These are phyloP conservation scores for Scomber japonicus DNA, from an alignment of 2,113 vertebrate species.

Conservation along the genomic window DNA sequence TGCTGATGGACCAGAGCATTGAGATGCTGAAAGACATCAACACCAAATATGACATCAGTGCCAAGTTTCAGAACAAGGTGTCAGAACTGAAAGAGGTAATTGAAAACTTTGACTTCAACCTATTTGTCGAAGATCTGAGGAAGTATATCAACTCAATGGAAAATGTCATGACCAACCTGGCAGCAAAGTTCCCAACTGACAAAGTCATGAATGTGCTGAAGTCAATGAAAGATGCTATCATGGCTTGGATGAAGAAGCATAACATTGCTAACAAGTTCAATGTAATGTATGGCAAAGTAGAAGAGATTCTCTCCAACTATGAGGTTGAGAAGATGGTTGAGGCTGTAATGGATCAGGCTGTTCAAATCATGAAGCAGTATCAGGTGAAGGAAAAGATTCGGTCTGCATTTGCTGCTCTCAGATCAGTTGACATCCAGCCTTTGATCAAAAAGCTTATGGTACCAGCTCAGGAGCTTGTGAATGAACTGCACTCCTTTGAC, in stretches of 20 bases:
- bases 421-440: conserved; percentile 83
- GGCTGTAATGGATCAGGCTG: conserved; percentile 86
- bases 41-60: conserved; percentile 83
- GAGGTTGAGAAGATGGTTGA: conserved; percentile 87
- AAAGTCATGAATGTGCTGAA: conserved; percentile 84
- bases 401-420: conserved; percentile 77
- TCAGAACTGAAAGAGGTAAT: conserved; percentile 85
- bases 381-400: conserved; percentile 88
- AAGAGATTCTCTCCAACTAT: conserved; percentile 85
- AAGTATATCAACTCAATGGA: conserved; percentile 77
- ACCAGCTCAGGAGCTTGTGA: conserved; percentile 81
- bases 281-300: conserved; percentile 72
- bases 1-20: conserved; percentile 74
- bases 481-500: conserved; percentile 85
- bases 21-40: conserved; percentile 87
- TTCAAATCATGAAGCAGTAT: conserved; percentile 86
- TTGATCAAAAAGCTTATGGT: conserved; percentile 78
- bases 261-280: conserved; percentile 86
- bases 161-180: conserved; percentile 78
- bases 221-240: conserved; percentile 80
- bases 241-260: conserved; percentile 83
- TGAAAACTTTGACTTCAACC: conserved; percentile 84
- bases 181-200: conserved; percentile 78
- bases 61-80: conserved; percentile 84
- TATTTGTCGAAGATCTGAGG: conserved; percentile 81